Percentiles rank a stretch among this genome's conserved stretches.
Conservation (phyloP, 1,140 invertebrate genomes). For the Druon quercuslanigerum region DNA sequence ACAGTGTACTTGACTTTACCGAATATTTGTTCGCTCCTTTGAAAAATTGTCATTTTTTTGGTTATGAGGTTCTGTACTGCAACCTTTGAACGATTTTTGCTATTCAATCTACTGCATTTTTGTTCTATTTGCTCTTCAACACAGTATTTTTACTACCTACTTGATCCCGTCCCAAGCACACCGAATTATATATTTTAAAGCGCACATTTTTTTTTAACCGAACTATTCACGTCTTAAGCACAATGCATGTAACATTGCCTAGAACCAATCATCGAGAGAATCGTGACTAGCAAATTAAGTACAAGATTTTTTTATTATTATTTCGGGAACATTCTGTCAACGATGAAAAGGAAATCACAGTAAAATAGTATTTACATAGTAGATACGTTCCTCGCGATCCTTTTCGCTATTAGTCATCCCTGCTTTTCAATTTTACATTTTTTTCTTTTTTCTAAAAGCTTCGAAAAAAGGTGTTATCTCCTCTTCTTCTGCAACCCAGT, state of each 20-base stretch:
- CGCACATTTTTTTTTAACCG: conserved; percentile 7
- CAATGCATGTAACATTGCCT: conserved; percentile 47
- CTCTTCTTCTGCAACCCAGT: conserved; percentile 20
- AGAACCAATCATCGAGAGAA: conserved; percentile 55
- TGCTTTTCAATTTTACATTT: conserved; percentile 41
- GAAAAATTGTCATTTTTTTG: too few relatives aligned
- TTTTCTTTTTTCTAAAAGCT: conserved; percentile 20
- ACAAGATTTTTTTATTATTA: conserved; percentile 52
- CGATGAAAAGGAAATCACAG: conserved; percentile 56
- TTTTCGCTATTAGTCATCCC: conserved; percentile 29
- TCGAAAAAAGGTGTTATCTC: conserved; percentile 40
- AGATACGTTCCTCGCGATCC: conserved; percentile 34
- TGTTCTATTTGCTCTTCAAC: conserved; percentile 49
- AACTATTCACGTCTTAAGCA: conserved; percentile 23
- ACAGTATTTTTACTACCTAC: conserved; percentile 48
- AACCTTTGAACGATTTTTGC: conserved; percentile 30
- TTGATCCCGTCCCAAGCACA: conserved; percentile 52
- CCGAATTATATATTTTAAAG: conserved; percentile 31
- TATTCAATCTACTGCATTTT: conserved; percentile 47
- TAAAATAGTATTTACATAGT: conserved; percentile 56
- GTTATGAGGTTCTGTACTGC: too few relatives aligned
- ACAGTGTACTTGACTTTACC: too few relatives aligned
- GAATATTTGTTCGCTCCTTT: too few relatives aligned
- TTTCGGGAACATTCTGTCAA: conserved; percentile 54
- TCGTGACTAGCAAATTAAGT: conserved; percentile 64